These are phyloP conservation scores for Epirrhoe tristata DNA, from an alignment of 2,888 invertebrate genomes.

Conservation along the genomic window DNA sequence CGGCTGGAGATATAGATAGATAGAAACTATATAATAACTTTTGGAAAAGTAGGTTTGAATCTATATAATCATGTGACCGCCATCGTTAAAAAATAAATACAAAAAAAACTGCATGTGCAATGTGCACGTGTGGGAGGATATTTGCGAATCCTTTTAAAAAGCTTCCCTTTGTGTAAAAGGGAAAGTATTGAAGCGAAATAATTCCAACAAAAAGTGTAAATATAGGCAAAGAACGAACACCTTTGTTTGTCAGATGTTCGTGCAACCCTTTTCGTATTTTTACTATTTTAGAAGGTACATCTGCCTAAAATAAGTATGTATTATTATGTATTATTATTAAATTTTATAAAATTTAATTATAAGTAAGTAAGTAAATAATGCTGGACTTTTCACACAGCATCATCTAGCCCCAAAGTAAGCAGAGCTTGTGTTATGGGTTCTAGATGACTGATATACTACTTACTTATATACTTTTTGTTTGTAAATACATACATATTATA, in stretches of 20 bases:
- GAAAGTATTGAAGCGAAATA: constrained; percentile 76
- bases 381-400: too few species aligned
- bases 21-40: too few species aligned
- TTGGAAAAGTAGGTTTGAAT: background rate
- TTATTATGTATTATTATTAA: too few species aligned
- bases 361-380: too few species aligned
- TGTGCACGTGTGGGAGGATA: constrained; percentile 73
- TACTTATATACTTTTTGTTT: too few species aligned
- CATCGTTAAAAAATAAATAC: constrained; percentile 12
- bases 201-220: constrained; percentile 67
- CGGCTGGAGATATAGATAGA: too few species aligned
- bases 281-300: constrained; percentile 30
- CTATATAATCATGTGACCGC: background rate
- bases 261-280: constrained; percentile 61
- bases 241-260: constrained; percentile 68
- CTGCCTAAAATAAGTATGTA: constrained; percentile 43
- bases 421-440: too few species aligned
- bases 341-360: too few species aligned
- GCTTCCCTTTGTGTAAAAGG: constrained; percentile 71
- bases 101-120: constrained; percentile 30
- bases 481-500: too few species aligned
- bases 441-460: too few species aligned
- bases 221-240: constrained; percentile 58
- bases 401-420: too few species aligned
- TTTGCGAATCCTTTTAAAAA: constrained; percentile 76